phyloP scores from a whole-genome alignment of 2,888 invertebrate genomes.

The Alloplasta piceator region DNA sequence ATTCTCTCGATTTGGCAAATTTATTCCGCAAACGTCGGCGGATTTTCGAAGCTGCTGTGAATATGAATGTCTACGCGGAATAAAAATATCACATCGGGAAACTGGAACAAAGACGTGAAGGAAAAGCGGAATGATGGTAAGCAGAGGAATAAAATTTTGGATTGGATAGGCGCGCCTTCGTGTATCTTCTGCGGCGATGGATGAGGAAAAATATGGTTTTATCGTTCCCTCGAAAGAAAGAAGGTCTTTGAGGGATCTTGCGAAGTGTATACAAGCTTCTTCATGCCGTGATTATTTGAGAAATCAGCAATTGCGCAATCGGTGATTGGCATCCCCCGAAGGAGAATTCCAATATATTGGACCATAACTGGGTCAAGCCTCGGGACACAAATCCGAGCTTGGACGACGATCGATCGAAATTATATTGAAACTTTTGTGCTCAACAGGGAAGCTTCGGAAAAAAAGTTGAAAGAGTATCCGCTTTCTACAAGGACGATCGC shows the following conservation, averaged over 20 bases:
- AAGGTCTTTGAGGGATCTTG: too few relatives aligned
- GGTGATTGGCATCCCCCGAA: too few relatives aligned
- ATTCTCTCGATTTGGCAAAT: slow-evolving; percentile 32
- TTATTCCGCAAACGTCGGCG: slow-evolving; percentile 28
- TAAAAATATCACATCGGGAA: slow-evolving; percentile 16
- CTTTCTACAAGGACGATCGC: slow-evolving; percentile 12
- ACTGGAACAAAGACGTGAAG: slow-evolving; percentile 25
- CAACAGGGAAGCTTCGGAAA: too few relatives aligned
- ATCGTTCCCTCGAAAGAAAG: slow-evolving; percentile 10
- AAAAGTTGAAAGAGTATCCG: too few relatives aligned
- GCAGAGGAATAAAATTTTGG: neutral
- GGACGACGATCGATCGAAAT: too few relatives aligned
- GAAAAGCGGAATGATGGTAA: slow-evolving; percentile 9
- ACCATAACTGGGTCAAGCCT: too few relatives aligned
- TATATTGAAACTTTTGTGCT: too few relatives aligned
- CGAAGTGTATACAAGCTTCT: too few relatives aligned
- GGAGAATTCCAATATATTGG: too few relatives aligned
- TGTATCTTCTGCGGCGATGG: slow-evolving; percentile 4
- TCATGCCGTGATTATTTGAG: too few relatives aligned
- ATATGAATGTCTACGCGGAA: slow-evolving; percentile 30
- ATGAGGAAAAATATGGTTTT: slow-evolving; percentile 12
- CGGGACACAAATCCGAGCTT: too few relatives aligned
- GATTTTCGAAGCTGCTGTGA: slow-evolving; percentile 13
- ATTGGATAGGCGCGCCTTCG: neutral
- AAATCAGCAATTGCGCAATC: too few relatives aligned